These are phyloP conservation scores for Zaprionus africanus DNA, from an alignment of 1,140 invertebrate species.

Conservation along the genomic window DNA sequence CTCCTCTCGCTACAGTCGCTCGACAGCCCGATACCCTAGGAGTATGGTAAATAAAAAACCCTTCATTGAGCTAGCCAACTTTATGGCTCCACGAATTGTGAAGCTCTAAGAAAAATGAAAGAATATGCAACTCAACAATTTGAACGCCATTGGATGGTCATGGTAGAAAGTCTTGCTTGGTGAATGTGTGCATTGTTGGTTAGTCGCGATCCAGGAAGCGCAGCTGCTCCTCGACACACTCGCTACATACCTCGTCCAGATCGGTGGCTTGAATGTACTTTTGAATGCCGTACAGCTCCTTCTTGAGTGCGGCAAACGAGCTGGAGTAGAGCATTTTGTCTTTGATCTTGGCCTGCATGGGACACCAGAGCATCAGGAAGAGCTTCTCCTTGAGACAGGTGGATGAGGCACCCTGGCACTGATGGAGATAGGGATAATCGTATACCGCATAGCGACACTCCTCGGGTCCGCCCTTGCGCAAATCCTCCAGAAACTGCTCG, in stretches of 20 bases:
- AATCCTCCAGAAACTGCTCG: slow-evolving; percentile 48
- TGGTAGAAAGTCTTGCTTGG: background rate
- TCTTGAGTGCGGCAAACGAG: slow-evolving; percentile 48
- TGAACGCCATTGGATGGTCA: background rate
- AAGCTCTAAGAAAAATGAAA: slow-evolving; percentile 3
- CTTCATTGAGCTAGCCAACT: background rate
- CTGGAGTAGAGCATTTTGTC: slow-evolving; percentile 70
- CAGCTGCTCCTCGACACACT: slow-evolving; percentile 49
- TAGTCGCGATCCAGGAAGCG: slow-evolving; percentile 48
- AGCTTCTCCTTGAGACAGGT: slow-evolving; percentile 56
- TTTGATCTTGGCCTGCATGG: slow-evolving; percentile 45
- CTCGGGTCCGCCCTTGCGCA: slow-evolving; percentile 13
- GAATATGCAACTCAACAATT: slow-evolving; percentile 33
- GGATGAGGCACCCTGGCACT: slow-evolving; percentile 34
- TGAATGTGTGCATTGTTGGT: background rate
- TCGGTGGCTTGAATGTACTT: slow-evolving; percentile 66
- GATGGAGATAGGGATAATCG: slow-evolving; percentile 53
- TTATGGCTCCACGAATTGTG: slow-evolving; percentile 1
- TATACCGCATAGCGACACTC: slow-evolving; percentile 62
- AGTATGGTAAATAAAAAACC: background rate
- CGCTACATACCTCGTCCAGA: slow-evolving; percentile 39
- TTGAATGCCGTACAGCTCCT: slow-evolving; percentile 44
- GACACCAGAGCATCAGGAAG: slow-evolving; percentile 64
- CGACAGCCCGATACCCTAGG: background rate
- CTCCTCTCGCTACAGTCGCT: background rate